A percentile compares a stretch with the other conserved stretches of the same genome.
phyloP scores from a whole-genome alignment of 2,888 invertebrate genomes.

The Horisme vitalbata region DNA sequence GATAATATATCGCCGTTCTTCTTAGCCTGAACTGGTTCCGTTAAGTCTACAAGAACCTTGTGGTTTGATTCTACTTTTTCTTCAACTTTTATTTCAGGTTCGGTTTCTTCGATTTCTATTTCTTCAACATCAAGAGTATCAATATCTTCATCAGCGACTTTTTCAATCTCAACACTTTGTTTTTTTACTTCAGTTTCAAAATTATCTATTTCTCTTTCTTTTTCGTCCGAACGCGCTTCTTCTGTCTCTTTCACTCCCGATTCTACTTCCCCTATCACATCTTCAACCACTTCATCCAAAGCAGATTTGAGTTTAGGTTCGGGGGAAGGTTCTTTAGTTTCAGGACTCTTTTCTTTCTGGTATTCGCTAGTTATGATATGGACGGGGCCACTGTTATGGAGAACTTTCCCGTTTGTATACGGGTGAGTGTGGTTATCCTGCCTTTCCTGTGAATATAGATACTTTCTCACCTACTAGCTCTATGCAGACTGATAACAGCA shows the following conservation, averaged over 20 bases:
- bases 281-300: conserved; percentile 27
- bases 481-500: no score
- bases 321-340: conserved; percentile 37
- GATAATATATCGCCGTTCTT: conserved; percentile 49
- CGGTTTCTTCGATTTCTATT: conserved; percentile 1
- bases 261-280: conserved; percentile 13
- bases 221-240: background rate
- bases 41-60: conserved; percentile 42
- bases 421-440: conserved; percentile 71
- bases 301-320: conserved; percentile 28
- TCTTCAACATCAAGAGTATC: no score
- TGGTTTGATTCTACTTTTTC: conserved; percentile 16
- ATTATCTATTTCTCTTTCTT: conserved; percentile 1
- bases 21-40: conserved; percentile 40
- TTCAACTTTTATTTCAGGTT: conserved; percentile 17
- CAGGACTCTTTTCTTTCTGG: conserved; percentile 49
- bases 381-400: conserved; percentile 66
- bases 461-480: no score
- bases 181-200: conserved; percentile 20
- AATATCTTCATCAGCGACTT: background rate
- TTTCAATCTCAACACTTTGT: conserved; percentile 8
- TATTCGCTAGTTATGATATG: conserved; percentile 72
- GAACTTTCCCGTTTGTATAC: conserved; percentile 71
- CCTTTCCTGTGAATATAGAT: conserved; percentile 51
- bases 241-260: conserved; percentile 2